phyloP scores from a whole-genome alignment of 2,888 invertebrate genomes.

The Silvanus unidentatus region DNA sequence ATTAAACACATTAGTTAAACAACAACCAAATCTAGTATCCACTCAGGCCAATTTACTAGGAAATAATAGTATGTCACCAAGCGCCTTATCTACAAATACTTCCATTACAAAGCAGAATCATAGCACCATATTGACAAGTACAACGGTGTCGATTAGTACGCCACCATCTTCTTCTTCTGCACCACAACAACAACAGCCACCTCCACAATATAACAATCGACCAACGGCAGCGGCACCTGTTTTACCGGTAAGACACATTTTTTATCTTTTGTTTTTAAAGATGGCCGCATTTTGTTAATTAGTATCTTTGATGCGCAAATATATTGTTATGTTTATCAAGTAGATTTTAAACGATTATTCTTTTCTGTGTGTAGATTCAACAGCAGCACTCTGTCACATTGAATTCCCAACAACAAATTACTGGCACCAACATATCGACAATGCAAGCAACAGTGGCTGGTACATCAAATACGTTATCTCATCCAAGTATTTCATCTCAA shows the following conservation, averaged over 20 bases:
- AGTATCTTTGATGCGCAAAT: too few relatives aligned
- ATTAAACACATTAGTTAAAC: conserved; percentile 1
- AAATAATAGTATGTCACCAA: conserved; percentile 33
- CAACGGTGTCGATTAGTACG: conserved; percentile 17
- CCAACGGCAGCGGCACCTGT: conserved; percentile 11
- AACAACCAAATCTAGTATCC: conserved; percentile 3
- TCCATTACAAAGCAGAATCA: conserved; percentile 31
- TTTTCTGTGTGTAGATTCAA: conserved; percentile 17
- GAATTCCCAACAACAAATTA: conserved; percentile 5
- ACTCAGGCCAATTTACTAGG: conserved; percentile 29
- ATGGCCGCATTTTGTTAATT: too few relatives aligned
- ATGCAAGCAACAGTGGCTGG: neutral
- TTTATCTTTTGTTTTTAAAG: too few relatives aligned
- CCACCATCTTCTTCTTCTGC: too few relatives aligned
- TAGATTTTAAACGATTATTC: too few relatives aligned
- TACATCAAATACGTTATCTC: neutral
- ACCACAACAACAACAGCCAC: conserved; percentile 8
- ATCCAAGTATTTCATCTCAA: too few relatives aligned
- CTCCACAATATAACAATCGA: conserved; percentile 20
- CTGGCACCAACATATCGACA: neutral
- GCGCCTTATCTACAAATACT: conserved; percentile 35
- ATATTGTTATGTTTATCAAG: too few relatives aligned
- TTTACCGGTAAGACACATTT: conserved; percentile 14
- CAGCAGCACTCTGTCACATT: conserved; percentile 10
- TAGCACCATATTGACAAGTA: conserved; percentile 29